A percentile compares a stretch with the other conserved stretches of the same genome.
phyloP scores from a whole-genome alignment of 1,140 invertebrate genomes.

The Belonocnema kinseyi region DNA sequence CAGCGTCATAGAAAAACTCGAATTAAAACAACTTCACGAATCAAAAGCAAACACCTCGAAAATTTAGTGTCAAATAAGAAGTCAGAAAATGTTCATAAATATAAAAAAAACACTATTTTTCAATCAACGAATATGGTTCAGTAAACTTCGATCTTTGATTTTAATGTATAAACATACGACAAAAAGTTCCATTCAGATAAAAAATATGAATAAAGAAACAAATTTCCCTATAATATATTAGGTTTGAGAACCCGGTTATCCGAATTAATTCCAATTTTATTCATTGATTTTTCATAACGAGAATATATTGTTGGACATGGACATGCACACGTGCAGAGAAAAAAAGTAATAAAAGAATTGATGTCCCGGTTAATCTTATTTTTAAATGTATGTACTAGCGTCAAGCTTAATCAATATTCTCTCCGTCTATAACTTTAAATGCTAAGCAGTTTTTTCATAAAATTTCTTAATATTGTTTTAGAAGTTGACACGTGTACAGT shows the following conservation, averaged over 20 bases:
- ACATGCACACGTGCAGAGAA: constrained; percentile 4
- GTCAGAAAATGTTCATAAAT: too few relatives aligned
- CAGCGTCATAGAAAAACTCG: too few relatives aligned
- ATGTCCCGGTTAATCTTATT: neutral
- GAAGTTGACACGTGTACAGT: constrained; percentile 1
- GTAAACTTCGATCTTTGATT: too few relatives aligned
- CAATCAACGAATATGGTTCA: too few relatives aligned
- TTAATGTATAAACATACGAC: too few relatives aligned
- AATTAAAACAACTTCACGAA: too few relatives aligned
- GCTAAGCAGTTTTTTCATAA: neutral
- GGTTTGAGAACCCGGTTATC: neutral
- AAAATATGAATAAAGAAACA: too few relatives aligned
- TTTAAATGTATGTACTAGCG: neutral
- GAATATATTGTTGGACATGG: constrained; percentile 1
- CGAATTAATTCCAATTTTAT: neutral
- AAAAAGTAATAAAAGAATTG: neutral
- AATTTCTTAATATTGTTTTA: constrained; percentile 6
- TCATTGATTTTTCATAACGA: constrained; percentile 11
- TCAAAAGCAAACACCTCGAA: too few relatives aligned
- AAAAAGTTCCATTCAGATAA: too few relatives aligned
- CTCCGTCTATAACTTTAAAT: neutral
- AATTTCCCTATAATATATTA: neutral
- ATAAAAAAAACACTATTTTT: too few relatives aligned
- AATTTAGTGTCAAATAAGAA: too few relatives aligned
- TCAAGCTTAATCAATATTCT: neutral